Conservation (phyloP, 2,797 vertebrate genomes). For the Delichon dasypus region DNA sequence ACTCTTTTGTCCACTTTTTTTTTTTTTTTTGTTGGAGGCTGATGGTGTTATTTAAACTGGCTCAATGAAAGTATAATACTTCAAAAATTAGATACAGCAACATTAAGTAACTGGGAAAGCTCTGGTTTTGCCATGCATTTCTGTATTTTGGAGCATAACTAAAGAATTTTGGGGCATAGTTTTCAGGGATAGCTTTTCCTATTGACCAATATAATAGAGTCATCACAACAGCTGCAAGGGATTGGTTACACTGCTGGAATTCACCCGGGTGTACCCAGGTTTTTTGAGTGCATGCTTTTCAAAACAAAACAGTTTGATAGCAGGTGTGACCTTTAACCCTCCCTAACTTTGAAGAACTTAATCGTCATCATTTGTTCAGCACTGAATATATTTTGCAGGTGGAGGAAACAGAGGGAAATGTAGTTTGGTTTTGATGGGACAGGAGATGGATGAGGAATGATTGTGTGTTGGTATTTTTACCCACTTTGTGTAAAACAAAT, state of each 20-base stretch:
- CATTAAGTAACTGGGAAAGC: conserved; percentile 35
- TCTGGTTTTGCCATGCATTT: conserved; percentile 15
- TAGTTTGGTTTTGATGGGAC: conserved; percentile 24
- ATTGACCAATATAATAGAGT: conserved; percentile 74
- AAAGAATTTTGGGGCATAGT: conserved; percentile 43
- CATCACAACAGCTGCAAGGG: conserved; percentile 81
- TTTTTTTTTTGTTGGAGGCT: not conserved
- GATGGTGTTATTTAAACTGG: not conserved
- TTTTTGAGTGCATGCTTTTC: conserved; percentile 70
- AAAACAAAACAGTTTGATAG: conserved; percentile 78
- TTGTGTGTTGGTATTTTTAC: not conserved
- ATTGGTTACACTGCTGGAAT: conserved; percentile 78
- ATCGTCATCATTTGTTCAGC: conserved; percentile 44
- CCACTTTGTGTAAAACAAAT: not conserved
- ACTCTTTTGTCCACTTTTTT: not conserved
- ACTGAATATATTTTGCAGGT: conserved; percentile 57
- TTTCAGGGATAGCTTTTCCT: conserved; percentile 51
- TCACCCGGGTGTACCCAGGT: conserved; percentile 63
- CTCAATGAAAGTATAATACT: not conserved
- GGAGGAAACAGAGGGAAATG: conserved; percentile 48
- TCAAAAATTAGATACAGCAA: conserved; percentile 36
- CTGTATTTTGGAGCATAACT: conserved; percentile 55
- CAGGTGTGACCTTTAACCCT: conserved; percentile 82
- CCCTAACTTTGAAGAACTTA: conserved; percentile 59
- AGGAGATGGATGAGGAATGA: not conserved